phyloP scores from a whole-genome alignment of 2,888 invertebrate species.

The Neoaliturus tenellus region DNA sequence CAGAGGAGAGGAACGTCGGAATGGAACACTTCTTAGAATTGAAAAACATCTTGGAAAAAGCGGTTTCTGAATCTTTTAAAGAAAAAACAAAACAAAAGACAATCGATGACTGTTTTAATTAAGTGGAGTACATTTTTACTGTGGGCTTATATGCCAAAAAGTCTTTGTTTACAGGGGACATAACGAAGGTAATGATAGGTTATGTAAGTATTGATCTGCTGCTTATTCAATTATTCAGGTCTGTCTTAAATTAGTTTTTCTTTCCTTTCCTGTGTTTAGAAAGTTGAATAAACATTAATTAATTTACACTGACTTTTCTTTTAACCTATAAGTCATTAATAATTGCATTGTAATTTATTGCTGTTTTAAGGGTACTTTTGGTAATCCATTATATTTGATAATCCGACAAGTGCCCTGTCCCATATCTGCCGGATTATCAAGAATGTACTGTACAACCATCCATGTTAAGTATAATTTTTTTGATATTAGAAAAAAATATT shows the following conservation, averaged over 20 bases:
- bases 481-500: no score
- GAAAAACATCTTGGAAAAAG: not conserved
- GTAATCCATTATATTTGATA: constrained; percentile 8
- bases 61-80: not conserved
- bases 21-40: not conserved
- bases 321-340: no score
- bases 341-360: no score
- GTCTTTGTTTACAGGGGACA: no score
- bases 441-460: no score
- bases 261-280: not conserved
- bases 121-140: no score
- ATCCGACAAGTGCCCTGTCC: not conserved
- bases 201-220: no score
- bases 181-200: no score
- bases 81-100: no score
- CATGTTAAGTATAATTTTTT: no score
- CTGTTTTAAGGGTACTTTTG: not conserved
- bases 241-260: not conserved
- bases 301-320: no score
- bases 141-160: not conserved
- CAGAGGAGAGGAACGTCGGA: constrained; percentile 15
- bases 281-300: not conserved
- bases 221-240: not conserved
- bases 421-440: constrained; percentile 7
- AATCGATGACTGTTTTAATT: no score